Evolutionary conservation across 2,113 vertebrate genomes (phyloP).

Genomic region (Nematolebias whitei): DNA sequence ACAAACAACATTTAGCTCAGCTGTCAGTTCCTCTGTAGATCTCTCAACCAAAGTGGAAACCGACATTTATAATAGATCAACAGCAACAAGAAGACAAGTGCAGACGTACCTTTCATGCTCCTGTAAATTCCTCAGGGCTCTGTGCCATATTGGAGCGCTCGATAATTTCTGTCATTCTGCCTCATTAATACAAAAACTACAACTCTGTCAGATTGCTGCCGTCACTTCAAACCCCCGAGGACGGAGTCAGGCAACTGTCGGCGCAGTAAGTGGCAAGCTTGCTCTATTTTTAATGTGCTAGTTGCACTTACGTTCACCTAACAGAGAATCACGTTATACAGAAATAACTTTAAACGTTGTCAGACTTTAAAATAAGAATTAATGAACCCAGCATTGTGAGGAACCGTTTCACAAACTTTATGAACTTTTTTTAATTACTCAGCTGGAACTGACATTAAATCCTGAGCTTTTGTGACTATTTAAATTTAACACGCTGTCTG

Average conservation of each 20-base stretch:
- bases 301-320: conserved; percentile 12
- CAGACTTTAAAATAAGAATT: not conserved
- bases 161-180: conserved; percentile 43
- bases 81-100: conserved; percentile 53
- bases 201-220: conserved; percentile 48
- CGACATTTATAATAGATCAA: conserved; percentile 68
- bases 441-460: no score
- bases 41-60: conserved; percentile 31
- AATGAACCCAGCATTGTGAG: not conserved
- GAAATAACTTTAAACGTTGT: not conserved
- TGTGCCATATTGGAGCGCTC: conserved; percentile 51
- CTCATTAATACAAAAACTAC: conserved; percentile 60
- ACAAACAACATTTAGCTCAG: not conserved
- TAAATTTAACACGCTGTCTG: no score
- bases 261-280: conserved; percentile 4
- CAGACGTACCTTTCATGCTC: conserved; percentile 61
- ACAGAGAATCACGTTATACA: conserved; percentile 15
- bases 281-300: conserved; percentile 7
- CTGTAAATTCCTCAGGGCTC: conserved; percentile 55
- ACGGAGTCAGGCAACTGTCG: conserved; percentile 14
- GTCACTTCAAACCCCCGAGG: conserved; percentile 10
- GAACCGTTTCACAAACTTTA: not conserved
- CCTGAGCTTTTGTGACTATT: no score
- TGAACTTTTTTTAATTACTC: no score
- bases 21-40: conserved; percentile 16